Percentiles rank a stretch among this genome's conserved stretches.
phyloP scores from a whole-genome alignment of 2,888 invertebrate species.

The Halictus quadricinctus region DNA sequence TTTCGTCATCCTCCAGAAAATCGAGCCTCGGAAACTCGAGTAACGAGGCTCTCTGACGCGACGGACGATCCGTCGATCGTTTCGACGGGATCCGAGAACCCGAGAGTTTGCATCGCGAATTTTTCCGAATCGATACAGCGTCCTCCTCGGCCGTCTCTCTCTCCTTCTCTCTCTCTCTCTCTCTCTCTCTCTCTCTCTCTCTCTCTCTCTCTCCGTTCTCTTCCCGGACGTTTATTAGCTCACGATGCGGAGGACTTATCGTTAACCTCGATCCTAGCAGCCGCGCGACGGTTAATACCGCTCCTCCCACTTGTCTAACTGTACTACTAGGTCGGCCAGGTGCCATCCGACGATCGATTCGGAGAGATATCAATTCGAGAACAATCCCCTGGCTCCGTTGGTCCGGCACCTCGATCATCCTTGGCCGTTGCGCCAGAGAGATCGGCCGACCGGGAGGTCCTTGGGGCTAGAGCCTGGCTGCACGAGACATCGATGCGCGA shows the following conservation, averaged over 20 bases:
- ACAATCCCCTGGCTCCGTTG: constrained; percentile 35
- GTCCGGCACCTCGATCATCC: constrained; percentile 3
- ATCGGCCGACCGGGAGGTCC: neutral
- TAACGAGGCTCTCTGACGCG: too few relatives aligned
- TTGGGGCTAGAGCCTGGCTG: neutral
- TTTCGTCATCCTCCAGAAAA: neutral
- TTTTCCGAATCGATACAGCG: constrained; percentile 44
- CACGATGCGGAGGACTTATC: constrained; percentile 70
- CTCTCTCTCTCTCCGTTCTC: constrained; percentile 16
- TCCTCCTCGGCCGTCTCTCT: constrained; percentile 7
- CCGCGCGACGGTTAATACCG: constrained; percentile 67
- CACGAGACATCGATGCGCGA: neutral
- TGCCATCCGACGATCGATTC: constrained; percentile 68
- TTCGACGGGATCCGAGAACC: neutral
- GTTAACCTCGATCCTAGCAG: constrained; percentile 76
- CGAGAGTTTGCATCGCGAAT: neutral
- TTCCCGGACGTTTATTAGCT: constrained; percentile 63
- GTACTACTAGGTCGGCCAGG: constrained; percentile 74
- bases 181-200: neutral
- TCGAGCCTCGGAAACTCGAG: neutral
- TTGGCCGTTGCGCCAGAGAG: neutral
- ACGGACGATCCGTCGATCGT: neutral
- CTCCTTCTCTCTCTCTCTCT: neutral
- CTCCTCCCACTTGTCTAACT: constrained; percentile 70
- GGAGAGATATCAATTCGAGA: constrained; percentile 61